Base-by-base conservation (phyloP, 2,797 vertebrate genomes). In the Peromyscus attwateri region DNA sequence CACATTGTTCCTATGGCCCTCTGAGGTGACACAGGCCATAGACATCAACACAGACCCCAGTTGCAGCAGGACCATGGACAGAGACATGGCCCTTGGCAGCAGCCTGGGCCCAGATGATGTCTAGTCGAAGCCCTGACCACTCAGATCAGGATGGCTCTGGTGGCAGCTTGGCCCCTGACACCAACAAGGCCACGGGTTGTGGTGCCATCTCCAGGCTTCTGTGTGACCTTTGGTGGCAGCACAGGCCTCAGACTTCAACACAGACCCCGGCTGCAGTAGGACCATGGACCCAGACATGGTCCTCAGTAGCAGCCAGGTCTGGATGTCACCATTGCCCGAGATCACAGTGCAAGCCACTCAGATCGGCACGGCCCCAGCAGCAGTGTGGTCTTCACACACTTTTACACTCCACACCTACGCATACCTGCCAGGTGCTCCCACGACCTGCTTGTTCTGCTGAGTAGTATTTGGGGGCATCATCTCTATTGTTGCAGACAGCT, bases 351-450 rank as follows among this genome's bases (percentile, higher is more conserved):
- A 34, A 34, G 64, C 14, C 29, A 31, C 64, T 34, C 29, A 68
- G 13, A 68, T 4, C 29, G 13, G 1, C 29, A 68, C 1, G 16
- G 66, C 31, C 31, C 14, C 5, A 34, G 66, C 0, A 0, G 1
- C 66, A 68, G 66, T 34, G 0, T n/a, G 66, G 16, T 87, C 37
- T 80, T 92, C 66, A 6, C 0, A 12, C 40, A 57, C 66, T 37
- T 89, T 85, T 82, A 46, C 17, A 46, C 66, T 29, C 43, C 17
- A 77, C 12, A 68, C 29, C 8, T 16, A 55, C n/a, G n/a, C 55
- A 40, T 27, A n/a, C 73, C 25, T 76, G n/a, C 79, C n/a, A 16
- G 21, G 10, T 64, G 93, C 43, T 77, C 66, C 57, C 88, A 81
- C 57, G 75, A 76, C 79, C 87, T 79, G 10, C 13, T 37, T 46